These are phyloP conservation scores for Caenorhabditis afra DNA, from an alignment of 2,888 invertebrate species.

Conservation along the genomic window DNA sequence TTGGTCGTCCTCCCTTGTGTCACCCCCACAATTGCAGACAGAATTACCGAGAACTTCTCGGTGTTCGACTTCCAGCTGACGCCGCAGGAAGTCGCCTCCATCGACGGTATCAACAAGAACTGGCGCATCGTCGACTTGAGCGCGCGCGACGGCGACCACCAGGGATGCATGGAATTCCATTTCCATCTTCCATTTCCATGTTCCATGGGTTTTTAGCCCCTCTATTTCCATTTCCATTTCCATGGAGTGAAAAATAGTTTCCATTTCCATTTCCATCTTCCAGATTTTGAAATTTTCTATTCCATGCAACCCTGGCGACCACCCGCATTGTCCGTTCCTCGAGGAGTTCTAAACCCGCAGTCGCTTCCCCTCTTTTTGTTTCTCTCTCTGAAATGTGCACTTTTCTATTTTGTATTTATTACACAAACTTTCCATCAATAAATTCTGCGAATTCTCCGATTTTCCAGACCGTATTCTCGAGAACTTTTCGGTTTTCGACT, in stretches of 20 bases:
- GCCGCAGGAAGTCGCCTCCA: conserved; percentile 76
- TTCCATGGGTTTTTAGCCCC: no score
- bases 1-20: no score
- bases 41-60: conserved; percentile 80
- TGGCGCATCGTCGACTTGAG: conserved; percentile 72
- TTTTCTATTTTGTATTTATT: conserved; percentile 3
- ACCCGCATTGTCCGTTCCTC: conserved; percentile 67
- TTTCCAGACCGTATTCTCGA: conserved; percentile 71
- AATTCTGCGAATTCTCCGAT: background rate
- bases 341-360: conserved; percentile 57
- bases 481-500: conserved; percentile 81
- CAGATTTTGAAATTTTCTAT: no score
- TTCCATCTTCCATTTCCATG: no score
- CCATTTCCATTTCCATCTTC: no score
- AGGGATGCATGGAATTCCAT: no score
- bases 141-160: conserved; percentile 65
- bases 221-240: no score
- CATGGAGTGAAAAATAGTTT: no score
- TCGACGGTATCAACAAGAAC: conserved; percentile 63
- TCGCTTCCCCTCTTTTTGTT: no score
- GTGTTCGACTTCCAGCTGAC: conserved; percentile 81
- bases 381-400: background rate
- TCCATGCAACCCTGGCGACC: no score
- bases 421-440: conserved; percentile 8
- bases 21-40: conserved; percentile 48